Evolutionary conservation across 2,888 invertebrate species (phyloP).

Genomic region (Nephrotoma flavescens): DNA sequence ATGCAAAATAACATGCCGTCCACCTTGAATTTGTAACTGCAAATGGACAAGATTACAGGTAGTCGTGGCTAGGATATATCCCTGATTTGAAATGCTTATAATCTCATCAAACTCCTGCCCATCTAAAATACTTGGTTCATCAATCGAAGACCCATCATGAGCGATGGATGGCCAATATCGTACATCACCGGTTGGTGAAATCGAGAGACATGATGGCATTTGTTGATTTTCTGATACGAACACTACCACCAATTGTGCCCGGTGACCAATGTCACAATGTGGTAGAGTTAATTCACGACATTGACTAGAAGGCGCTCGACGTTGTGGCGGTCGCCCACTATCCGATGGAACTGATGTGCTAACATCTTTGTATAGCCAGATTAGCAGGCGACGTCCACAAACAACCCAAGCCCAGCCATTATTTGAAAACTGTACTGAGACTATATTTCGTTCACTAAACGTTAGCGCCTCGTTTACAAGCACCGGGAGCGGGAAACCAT

Average conservation of each 20-base stretch:
- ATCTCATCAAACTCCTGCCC: constrained; percentile 75
- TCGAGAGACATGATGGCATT: constrained; percentile 76
- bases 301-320: constrained; percentile 36
- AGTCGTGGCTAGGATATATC: constrained; percentile 78
- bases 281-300: constrained; percentile 79
- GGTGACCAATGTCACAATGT: constrained; percentile 83
- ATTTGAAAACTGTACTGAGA: constrained; percentile 36
- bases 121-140: constrained; percentile 71
- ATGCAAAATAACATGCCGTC: constrained; percentile 52
- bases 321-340: constrained; percentile 31
- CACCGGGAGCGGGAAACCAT: constrained; percentile 70
- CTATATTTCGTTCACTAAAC: constrained; percentile 47
- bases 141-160: constrained; percentile 73
- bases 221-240: constrained; percentile 44
- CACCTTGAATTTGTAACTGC: constrained; percentile 43
- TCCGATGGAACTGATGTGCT: constrained; percentile 17
- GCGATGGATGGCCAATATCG: constrained; percentile 85
- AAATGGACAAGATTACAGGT: constrained; percentile 73
- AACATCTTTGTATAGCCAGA: constrained; percentile 61
- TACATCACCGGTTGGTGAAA: constrained; percentile 83
- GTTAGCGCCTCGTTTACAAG: constrained; percentile 78
- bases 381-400: constrained; percentile 65
- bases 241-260: constrained; percentile 67
- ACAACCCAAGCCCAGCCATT: constrained; percentile 53
- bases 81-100: constrained; percentile 47